Evolutionary conservation across 2,888 invertebrate species (phyloP), one percentile per base, ranked within the genome.

Genomic region (Copidosoma aretas): DNA sequence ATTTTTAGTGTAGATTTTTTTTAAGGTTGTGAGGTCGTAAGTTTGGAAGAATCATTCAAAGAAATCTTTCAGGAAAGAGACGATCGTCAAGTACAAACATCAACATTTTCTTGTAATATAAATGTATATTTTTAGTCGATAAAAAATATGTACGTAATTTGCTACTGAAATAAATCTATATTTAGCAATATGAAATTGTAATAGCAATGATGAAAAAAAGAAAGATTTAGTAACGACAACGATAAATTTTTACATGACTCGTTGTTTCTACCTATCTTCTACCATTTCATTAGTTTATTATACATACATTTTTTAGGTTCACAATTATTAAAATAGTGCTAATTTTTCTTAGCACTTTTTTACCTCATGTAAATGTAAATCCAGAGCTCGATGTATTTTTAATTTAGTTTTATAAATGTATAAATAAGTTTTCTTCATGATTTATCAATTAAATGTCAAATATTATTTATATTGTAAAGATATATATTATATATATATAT

Each of bases 11-110:
- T 71, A 43, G 65, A 32, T 67, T 62, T 67, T 67, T 70, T 60
- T 67, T 52, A 46, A 71, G 62, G 58, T 68, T 68, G 65, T 71
- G 64, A 59, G 54, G 25, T 68, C 51, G 61, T 67, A 24, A 64
- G 51, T 62, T 68, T 57, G 43, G 52, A 61, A 58, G 52, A 68
- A 68, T 64, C 32, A 39, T 70, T 60, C 46, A 64, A 46, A 49
- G 21, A 32, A 60, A 67, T 67, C 66, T 67, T 63, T 67, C 70
- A 66, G 60, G 56, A 59, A 49, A 24, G 22, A 54, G 65, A 63
- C 64, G 67, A 68, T 68, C 61, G 65, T 71, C 41, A 56, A 71
- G 71, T 71, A 71, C 68, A 71, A 71, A 68, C 51, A 32, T 68
- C 63, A 56, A 63, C 57, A 61, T 68, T 68, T 62, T 68, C 61